Base-by-base conservation (phyloP, 2,113 vertebrate genomes). In the Dipodomys spectabilis region DNA sequence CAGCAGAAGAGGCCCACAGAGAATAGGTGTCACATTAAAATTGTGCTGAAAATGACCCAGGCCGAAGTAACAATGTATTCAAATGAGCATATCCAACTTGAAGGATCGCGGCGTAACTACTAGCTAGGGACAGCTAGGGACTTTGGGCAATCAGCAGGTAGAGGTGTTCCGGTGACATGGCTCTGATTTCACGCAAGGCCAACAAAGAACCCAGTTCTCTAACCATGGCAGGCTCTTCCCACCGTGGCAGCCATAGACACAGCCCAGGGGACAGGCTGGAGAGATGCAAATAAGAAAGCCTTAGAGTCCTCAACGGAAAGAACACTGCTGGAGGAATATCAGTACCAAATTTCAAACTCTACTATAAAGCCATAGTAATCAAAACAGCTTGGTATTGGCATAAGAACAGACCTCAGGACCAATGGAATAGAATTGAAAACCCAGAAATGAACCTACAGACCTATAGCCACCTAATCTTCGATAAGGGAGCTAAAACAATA, bases 41-140 rank as follows among this genome's bases (percentile, higher is more conserved):
- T 30, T 49, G 20, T 75, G 67, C 53, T 84, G 86, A 64, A 95
- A 91, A 74, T 32, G 32, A 53, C n/a, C 53, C 78, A 84, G 8
- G 11, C n/a, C 20, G 23, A 32, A 84, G 45, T 28, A 77, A 85
- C 7, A 22, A 18, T 2, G 30, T 23, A 10, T 69, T 94, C 82
- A n/a, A 32, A 75, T 30, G 64, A 57, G 39, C 86, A 25, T 10
- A 4, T n/a, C n/a, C 53, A 65, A 0, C 20, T 7, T 75, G 57
- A 93, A 88, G 57, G 78, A 67, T 35, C 25, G 19, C 35, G 39
- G 10, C 20, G 1, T 3, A 39, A 39, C 13, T 69, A 67, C 57
- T 68, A n/a, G n/a, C n/a, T n/a, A n/a, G n/a, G 73, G 5, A 30
- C n/a, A 45, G 28, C 23, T 35, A 62, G 62, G 81, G 82, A 22